Evolutionary conservation across 2,113 vertebrate species (phyloP), one percentile per base, ranked within the genome.

Genomic region (Sapajus apella): DNA sequence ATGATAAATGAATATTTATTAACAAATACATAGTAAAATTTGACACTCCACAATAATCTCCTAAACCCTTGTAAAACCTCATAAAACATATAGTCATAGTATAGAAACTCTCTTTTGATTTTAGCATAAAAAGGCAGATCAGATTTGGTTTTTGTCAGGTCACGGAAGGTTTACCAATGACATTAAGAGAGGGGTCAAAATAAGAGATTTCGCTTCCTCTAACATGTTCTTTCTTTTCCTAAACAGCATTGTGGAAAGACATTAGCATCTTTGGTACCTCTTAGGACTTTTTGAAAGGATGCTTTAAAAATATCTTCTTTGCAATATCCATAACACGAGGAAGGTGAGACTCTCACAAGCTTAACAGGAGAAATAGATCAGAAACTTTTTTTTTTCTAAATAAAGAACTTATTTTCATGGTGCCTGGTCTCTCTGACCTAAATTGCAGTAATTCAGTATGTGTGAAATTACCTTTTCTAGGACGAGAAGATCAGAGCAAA

Each of bases 331-430:
- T 96, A 96, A 96, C 90, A 97, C 23, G 1, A 70, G 82, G 58
- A 96, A 97, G 90, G 97, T 96, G 97, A 90, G 92, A 96, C 52
- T 89, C 77, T 96, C 90, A 97, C 95, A 98, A 95, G 90, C 83
- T 96, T 97, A 94, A 84, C 56, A 87, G 73, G 66, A 96, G 90
- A 98, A 97, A 96, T 86, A 97, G 92, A 98, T 96, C 96, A 97
- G 95, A 97, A 96, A 93, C 73, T 55, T 82, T 91, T 96, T 94
- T 88, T 89, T 81, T 52, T 47, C 96, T 97, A 97, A 98, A 96
- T 97, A 97, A 98, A 92, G 96, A 92, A 93, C 96, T 98, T 97
- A 97, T 97, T 98, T 97, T 96, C 97, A 97, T 97, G 97, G 96
- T 94, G 81, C 75, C 96, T 97, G 94, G 87, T 97, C 95, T 96